Conservation (phyloP, 1,140 invertebrate genomes). For the Penaeus vannamei region DNA sequence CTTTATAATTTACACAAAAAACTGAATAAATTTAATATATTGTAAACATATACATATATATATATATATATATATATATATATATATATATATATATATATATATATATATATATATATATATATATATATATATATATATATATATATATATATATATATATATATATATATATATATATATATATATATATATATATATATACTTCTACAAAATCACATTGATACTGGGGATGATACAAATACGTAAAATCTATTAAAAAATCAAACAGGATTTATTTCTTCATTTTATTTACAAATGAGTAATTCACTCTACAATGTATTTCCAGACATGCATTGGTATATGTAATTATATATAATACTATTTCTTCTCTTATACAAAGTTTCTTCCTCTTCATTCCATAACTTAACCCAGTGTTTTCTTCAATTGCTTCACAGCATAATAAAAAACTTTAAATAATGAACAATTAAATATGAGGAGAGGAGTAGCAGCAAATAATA, state of each 20-base stretch:
- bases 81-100: slow-evolving; percentile 13
- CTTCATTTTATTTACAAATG: too few relatives aligned
- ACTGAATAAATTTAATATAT: background rate
- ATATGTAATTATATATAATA: too few relatives aligned
- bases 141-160: slow-evolving; percentile 24
- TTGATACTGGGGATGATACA: background rate
- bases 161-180: slow-evolving; percentile 2
- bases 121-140: slow-evolving; percentile 17
- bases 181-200: background rate
- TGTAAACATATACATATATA: slow-evolving; percentile 18
- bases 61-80: slow-evolving; percentile 25
- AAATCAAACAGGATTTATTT: too few relatives aligned
- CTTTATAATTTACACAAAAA: background rate
- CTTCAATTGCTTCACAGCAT: too few relatives aligned
- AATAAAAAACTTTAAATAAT: too few relatives aligned
- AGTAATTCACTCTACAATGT: too few relatives aligned
- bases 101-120: slow-evolving; percentile 14
- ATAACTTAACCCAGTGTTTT: too few relatives aligned
- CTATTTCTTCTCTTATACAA: too few relatives aligned
- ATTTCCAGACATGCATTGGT: too few relatives aligned
- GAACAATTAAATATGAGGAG: too few relatives aligned
- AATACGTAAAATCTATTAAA: background rate
- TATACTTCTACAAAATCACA: background rate
- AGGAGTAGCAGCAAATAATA: too few relatives aligned
- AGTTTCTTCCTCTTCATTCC: too few relatives aligned